These are phyloP conservation scores for Megalops atlanticus DNA, from an alignment of 2,113 vertebrate species.

Conservation along the genomic window DNA sequence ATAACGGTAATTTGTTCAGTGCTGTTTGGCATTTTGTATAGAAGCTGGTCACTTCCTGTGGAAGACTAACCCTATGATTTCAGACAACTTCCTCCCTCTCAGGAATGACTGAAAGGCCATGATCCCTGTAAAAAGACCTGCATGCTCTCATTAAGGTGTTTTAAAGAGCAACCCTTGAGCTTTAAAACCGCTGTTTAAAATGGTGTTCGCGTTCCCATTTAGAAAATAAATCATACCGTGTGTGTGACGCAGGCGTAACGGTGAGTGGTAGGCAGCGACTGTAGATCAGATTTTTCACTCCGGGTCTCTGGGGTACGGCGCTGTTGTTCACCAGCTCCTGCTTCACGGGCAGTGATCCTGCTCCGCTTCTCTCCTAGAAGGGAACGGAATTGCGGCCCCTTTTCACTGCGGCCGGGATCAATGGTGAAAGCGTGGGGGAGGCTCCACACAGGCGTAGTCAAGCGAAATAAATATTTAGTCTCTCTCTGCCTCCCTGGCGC, in stretches of 20 bases:
- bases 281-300: conserved; percentile 15
- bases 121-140: background rate
- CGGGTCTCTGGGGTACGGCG: conserved; percentile 20
- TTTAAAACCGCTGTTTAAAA: background rate
- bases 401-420: background rate
- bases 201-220: background rate
- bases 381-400: background rate
- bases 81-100: background rate
- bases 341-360: conserved; percentile 9
- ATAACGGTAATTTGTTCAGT: too few relatives aligned
- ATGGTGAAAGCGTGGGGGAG: background rate
- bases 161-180: background rate
- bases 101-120: background rate
- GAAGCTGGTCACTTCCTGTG: background rate
- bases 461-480: conserved; percentile 45
- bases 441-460: conserved; percentile 16
- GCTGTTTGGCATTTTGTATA: too few relatives aligned
- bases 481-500: conserved; percentile 4
- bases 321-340: conserved; percentile 28
- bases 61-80: background rate
- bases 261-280: background rate
- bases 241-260: background rate
- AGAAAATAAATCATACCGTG: background rate
- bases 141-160: background rate
- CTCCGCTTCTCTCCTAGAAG: conserved; percentile 32